phyloP scores from a whole-genome alignment of 2,797 vertebrate species.

The Lagodon rhomboides region DNA sequence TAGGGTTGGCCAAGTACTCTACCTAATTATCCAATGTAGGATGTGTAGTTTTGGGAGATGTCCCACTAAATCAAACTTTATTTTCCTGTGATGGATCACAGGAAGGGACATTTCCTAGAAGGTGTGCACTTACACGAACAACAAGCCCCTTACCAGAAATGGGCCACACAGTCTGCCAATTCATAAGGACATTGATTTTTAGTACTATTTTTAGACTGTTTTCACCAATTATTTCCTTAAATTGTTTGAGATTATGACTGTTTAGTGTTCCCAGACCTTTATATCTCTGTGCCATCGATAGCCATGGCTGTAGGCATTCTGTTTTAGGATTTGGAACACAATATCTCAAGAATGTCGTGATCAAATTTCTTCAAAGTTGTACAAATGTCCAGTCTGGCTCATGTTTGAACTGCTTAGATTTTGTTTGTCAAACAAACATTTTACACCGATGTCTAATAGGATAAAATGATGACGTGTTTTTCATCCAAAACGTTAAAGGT shows the following conservation, averaged over 20 bases:
- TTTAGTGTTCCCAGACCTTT: too few relatives aligned
- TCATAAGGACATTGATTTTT: neutral
- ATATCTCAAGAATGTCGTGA: too few relatives aligned
- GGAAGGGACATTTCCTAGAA: conserved; percentile 25
- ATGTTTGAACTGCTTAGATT: too few relatives aligned
- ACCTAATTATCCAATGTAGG: neutral
- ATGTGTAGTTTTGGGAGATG: neutral
- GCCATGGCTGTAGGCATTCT: too few relatives aligned
- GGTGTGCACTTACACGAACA: conserved; percentile 15
- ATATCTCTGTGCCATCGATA: too few relatives aligned
- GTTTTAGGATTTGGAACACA: too few relatives aligned
- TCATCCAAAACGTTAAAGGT: too few relatives aligned
- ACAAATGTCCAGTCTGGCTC: too few relatives aligned
- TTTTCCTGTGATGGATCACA: conserved; percentile 29
- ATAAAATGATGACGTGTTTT: too few relatives aligned
- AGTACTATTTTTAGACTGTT: neutral
- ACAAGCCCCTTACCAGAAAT: conserved; percentile 33
- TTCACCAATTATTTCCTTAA: conserved; percentile 3
- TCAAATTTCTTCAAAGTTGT: too few relatives aligned
- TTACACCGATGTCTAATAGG: too few relatives aligned
- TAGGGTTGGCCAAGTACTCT: rapidly evolving
- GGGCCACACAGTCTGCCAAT: neutral
- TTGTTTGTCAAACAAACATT: too few relatives aligned
- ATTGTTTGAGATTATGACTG: conserved; percentile 5
- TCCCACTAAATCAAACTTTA: neutral